Evolutionary conservation across 2,888 invertebrate species (phyloP).

Genomic region (Trichogramma dendrolimi): DNA sequence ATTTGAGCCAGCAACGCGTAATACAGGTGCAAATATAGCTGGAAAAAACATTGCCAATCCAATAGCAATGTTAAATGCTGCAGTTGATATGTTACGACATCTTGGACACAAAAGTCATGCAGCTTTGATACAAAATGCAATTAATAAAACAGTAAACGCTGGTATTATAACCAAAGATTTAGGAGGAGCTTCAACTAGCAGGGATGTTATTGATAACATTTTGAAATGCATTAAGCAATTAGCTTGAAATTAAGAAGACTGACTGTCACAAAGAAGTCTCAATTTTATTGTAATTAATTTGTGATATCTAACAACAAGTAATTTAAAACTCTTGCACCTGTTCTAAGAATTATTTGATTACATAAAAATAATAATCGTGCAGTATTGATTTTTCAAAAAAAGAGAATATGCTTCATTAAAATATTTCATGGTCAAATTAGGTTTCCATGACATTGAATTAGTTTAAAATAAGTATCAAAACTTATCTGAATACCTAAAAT

Average conservation of each 20-base stretch:
- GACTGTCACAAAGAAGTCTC: constrained; percentile 11
- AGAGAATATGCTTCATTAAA: constrained; percentile 21
- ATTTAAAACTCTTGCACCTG: no score
- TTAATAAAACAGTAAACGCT: constrained; percentile 74
- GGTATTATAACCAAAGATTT: constrained; percentile 60
- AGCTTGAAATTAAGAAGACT: constrained; percentile 14
- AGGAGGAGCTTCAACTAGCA: constrained; percentile 74
- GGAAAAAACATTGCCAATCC: constrained; percentile 98
- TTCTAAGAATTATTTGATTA: no score
- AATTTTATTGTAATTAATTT: constrained; percentile 13
- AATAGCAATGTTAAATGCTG: constrained; percentile 91
- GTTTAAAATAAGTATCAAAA: no score
- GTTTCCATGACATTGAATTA: no score
- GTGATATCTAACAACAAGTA: constrained; percentile 23
- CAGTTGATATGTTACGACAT: constrained; percentile 89
- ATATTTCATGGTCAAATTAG: no score
- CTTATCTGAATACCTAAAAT: no score
- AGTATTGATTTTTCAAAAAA: constrained; percentile 12
- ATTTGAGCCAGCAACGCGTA: constrained; percentile 92
- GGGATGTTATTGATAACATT: constrained; percentile 80
- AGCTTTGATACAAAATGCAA: constrained; percentile 68
- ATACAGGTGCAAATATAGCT: constrained; percentile 91
- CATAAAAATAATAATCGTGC: background rate
- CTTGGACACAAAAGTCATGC: constrained; percentile 82
- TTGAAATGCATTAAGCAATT: constrained; percentile 68